Base-by-base conservation (phyloP, 2,797 vertebrate genomes). In the Geotria australis region DNA sequence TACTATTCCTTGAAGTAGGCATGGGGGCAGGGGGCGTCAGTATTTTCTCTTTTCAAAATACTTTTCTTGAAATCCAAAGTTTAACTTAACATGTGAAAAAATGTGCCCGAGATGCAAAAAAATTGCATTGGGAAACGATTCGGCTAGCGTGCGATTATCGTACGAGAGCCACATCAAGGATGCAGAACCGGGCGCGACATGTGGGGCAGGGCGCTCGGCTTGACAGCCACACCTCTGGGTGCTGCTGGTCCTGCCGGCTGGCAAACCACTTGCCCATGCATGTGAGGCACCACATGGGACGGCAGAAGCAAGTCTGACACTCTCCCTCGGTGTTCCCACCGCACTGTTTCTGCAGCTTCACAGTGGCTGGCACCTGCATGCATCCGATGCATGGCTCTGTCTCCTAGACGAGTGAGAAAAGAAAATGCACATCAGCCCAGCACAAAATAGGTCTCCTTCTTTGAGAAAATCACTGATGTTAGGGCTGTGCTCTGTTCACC, bases 201-300 rank as follows among this genome's bases (percentile, higher is more conserved):
- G 86, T 94, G 0, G 88, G 88, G 48, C 86, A 95, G 61, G 84
- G 84, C 60, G 82, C 86, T n/a, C 69, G 73, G 71, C 79, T 85
- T 1, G 82, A 76, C 57, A 95, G 70, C 88, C 88, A 95, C 6
- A 81, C 91, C 66, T 94, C 84, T 0, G 83, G 83, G 63, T 69
- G 79, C 60, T 83, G 79, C 67, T 85, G 81, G 59, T 93, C 84
- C 65, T 94, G 88, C 2, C 81, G 79, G 66, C 85, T 94, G 62
- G 86, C 82, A 1, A 95, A 95, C 88, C 88, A 95, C 57, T 83
- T 83, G 15, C 88, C 86, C 76, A 95, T 73, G 65, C 88, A 95
- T 10, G 77, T 79, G 46, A 94, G 68, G 64, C 88, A 95, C 88
- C 86, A 95, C 88, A 91, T 93, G 56, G 88, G 88, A 12, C 84